Evolutionary conservation across 2,113 vertebrate species (phyloP), one percentile per base, ranked within the genome.

Genomic region (Chionis minor): DNA sequence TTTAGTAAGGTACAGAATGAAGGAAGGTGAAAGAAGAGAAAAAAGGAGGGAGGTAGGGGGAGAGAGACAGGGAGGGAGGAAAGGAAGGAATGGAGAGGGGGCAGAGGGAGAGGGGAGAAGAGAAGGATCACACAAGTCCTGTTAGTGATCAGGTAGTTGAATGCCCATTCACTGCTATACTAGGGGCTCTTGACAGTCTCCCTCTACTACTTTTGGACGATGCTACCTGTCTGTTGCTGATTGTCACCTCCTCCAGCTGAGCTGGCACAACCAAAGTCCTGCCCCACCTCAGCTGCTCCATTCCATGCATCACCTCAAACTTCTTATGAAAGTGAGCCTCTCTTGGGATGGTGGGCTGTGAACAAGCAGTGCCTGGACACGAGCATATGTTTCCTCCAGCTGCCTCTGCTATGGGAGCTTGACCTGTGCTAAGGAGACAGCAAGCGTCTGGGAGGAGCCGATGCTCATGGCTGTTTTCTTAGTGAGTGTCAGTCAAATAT

Each of bases 51-150:
- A 33, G 6, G 24, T 4, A 30, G 8, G 5, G 5, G 3, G 16
- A 5, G 4, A 32, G 3, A 6, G 12, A 28, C 4, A 11, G 7
- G 8, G 7, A 11, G 7, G 8, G 3, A 3, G 14, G 6, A 11
- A 49, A 32, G 33, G 45, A 28, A 49, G n/a, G 20, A 55, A 17
- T 8, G 44, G 12, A 21, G 4, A 12, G 17, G 23, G 58, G 8
- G 66, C 8, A 14, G 13, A 22, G 3, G 13, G 15, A 66, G 15
- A 32, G 2, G 12, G 9, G 5, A 24, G 26, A 11, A 49, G 23
- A 49, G 24, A 30, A 5, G 12, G 11, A 33, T 69, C 51, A 18
- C 12, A 15, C 8, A 67, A 58, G 9, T 35, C 14, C 18, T 49
- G 21, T 61, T 10, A 35, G 44, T 7, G 17, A 16, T 72, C 13